Percentiles rank a stretch among this genome's conserved stretches.
These are phyloP conservation scores for Tauraco erythrolophus DNA, from an alignment of 2,113 vertebrate species.

Conservation along the genomic window DNA sequence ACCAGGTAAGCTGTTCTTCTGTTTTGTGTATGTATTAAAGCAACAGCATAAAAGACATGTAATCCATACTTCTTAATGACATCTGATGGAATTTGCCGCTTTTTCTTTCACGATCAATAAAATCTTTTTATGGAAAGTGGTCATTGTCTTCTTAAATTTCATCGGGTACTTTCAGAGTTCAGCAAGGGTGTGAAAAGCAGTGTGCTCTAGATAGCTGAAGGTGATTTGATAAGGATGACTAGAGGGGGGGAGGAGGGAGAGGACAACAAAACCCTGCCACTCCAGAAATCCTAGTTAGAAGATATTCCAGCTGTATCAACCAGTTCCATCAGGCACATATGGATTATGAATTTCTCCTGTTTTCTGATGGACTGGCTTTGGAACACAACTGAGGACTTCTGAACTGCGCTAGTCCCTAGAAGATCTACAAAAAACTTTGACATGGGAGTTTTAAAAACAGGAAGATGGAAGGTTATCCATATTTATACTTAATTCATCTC, in stretches of 20 bases:
- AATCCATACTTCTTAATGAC: neutral
- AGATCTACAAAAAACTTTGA: neutral
- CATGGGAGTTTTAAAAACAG: neutral
- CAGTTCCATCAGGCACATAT: neutral
- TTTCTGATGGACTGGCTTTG: constrained; percentile 18
- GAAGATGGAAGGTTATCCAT: neutral
- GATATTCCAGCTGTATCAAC: neutral
- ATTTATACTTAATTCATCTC: neutral
- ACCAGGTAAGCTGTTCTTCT: constrained; percentile 55
- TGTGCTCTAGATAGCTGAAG: neutral
- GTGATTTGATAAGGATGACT: neutral
- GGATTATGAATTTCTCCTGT: neutral
- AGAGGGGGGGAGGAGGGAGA: constrained; percentile 6
- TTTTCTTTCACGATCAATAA: constrained; percentile 73
- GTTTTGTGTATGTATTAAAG: constrained; percentile 13
- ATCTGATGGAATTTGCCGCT: constrained; percentile 38
- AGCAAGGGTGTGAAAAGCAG: neutral
- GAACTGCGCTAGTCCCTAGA: neutral
- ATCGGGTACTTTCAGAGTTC: neutral
- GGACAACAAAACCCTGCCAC: neutral
- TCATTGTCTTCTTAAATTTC: constrained; percentile 74
- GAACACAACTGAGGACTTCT: constrained; percentile 19
- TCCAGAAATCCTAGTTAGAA: constrained; percentile 29
- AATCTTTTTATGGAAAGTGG: constrained; percentile 72
- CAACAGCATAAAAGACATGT: constrained; percentile 29